Evolutionary conservation across 2,113 vertebrate species (phyloP), one percentile per base, ranked within the genome.

Genomic region (Rhinolophus sinicus): DNA sequence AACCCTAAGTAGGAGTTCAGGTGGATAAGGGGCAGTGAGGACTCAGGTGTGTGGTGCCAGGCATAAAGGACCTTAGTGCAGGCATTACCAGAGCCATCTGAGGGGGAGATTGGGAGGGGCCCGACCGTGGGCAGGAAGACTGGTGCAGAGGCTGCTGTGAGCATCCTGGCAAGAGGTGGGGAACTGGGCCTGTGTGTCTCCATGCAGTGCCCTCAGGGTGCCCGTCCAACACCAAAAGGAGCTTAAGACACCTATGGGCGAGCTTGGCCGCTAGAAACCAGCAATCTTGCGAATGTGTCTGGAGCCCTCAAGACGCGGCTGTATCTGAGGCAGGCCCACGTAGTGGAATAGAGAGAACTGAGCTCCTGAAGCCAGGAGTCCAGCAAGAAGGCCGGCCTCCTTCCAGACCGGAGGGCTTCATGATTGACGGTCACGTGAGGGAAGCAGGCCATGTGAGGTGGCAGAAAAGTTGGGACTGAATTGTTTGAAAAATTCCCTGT

Each of bases 401-500:
- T 22, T 35, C 33, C 16, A 56, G 9, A n/a, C 33, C 40, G 1
- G 8, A 6, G 22, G 8, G 8, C 11, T 11, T 33, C 0, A 0
- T 2, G 2, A 67, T 18, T 2, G 0, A 30, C 0, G 5, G 44
- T 3, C 38, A 1, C 0, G 0, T 4, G n/a, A 15, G n/a, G 58
- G n/a, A 13, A 28, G n/a, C 18, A 0, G 28, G 5, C 3, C 5
- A 1, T 24, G 13, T 1, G 5, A 50, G 14, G 5, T 2, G 33
- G 30, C 64, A 33, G 28, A 3, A 24, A 24, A 5, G 10, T 0
- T 0, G 16, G 62, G 44, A 2, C 24, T 70, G 14, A 30, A 18
- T 10, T 8, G 21, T 22, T 33, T 0, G 0, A 6, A 21, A 33
- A 3, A 11, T 9, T 40, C 62, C 1, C 3, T 2, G 3, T 0